Evolutionary conservation across 2,113 vertebrate genomes (phyloP), one percentile per base, ranked within the genome.

Genomic region (Phylloscopus trochilus): DNA sequence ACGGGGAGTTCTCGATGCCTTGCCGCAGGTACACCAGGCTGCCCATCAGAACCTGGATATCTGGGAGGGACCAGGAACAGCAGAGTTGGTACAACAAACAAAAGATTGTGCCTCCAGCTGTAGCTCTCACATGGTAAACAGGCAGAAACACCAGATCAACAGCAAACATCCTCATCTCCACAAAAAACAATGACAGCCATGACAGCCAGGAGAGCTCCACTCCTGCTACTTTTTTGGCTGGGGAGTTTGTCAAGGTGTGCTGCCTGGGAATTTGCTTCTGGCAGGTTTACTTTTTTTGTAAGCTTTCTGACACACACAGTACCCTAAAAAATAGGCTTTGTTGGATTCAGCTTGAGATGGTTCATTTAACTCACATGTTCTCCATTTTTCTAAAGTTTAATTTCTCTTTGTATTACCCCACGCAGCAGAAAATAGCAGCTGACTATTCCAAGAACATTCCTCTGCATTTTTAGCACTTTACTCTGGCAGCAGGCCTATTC

Each of bases 41-140:
- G 83, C 98, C 98, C 98, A 99, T 99, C 90, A 99, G 94, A 43
- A 99, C 98, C 96, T 99, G 98, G 79, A 99, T 99, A 85, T 99
- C 98, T 99, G 90, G 3, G 35, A 84, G 90, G 75, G 35, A 87
- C 2, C 75, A 78, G 86, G n/a, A 77, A 63, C 14, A 80, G 27
- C 39, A 43, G 8, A 37, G 59, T 79, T 92, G 3, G 69, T 3
- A 4, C 18, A 16, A 31, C 17, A 39, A 53, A 46, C 16, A 10
- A 49, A 64, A 73, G 7, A 23, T 4, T 35, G 49, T 3, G 3
- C 3, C 18, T 75, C 22, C 68, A n/a, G 31, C 37, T 56, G 11
- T 2, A 62, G 37, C 31, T 82, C 78, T 62, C 24, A 47, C 26
- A 9, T 1, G 30, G 49, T 47, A 69, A 82, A 49, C 18, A 39